Evolutionary conservation across 2,888 invertebrate species (phyloP).

Genomic region (Callyntrura guangdongensis): DNA sequence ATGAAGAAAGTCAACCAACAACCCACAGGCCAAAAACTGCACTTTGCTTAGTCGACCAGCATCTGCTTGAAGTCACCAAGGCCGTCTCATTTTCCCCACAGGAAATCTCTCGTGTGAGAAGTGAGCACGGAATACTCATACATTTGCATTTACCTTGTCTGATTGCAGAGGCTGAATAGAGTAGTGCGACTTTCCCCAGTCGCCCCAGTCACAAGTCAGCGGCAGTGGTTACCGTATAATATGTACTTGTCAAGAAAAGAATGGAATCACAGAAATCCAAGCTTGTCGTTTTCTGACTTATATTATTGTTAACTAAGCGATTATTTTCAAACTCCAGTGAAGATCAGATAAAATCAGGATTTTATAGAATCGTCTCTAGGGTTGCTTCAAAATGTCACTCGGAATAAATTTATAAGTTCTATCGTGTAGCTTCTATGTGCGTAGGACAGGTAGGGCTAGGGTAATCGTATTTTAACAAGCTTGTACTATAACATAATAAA

Average conservation of each 20-base stretch:
- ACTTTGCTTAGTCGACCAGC: background rate
- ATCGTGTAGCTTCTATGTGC: too few species aligned
- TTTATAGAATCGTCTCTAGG: too few species aligned
- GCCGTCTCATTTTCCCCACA: background rate
- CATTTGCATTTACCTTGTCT: background rate
- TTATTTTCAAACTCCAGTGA: background rate
- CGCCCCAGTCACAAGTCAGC: background rate
- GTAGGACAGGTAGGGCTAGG: background rate
- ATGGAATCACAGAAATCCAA: background rate
- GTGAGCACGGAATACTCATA: background rate
- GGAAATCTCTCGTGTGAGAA: background rate
- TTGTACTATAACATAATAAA: background rate
- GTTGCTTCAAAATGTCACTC: background rate
- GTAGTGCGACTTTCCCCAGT: background rate
- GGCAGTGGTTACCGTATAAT: too few species aligned
- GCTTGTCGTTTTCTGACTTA: background rate
- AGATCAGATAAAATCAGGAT: too few species aligned
- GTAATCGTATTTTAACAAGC: slow-evolving; percentile 28
- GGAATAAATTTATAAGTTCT: too few species aligned
- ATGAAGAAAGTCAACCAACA: background rate
- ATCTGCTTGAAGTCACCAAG: background rate
- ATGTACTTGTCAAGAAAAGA: background rate
- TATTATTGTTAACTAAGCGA: background rate
- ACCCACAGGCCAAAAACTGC: background rate
- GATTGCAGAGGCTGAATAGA: background rate